These are phyloP conservation scores for Eptesicus fuscus DNA, from an alignment of 2,113 vertebrate species.

Conservation along the genomic window DNA sequence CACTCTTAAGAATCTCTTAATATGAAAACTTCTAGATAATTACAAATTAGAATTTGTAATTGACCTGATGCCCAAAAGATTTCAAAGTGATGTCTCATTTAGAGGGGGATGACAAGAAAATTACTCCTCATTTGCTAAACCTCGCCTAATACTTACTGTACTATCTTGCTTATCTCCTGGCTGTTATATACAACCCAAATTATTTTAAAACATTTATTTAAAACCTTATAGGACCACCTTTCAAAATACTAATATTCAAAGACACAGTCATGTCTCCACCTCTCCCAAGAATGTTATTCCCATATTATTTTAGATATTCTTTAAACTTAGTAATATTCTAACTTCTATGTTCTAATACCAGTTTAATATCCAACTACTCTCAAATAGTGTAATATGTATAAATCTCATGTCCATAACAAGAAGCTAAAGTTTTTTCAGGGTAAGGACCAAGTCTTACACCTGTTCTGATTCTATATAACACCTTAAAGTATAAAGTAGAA, in stretches of 20 bases:
- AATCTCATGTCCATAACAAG: neutral
- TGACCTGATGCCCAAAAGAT: too few relatives aligned
- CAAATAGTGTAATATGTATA: neutral
- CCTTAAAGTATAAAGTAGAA: neutral
- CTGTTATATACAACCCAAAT: neutral
- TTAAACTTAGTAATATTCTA: neutral
- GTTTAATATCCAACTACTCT: neutral
- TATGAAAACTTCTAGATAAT: neutral
- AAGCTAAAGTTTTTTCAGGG: neutral
- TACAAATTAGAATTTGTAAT: neutral
- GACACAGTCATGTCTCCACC: neutral
- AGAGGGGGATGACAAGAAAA: neutral
- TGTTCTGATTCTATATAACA: neutral
- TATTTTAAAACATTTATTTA: slow-evolving; percentile 36
- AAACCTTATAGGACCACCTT: neutral
- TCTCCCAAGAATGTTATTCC: neutral
- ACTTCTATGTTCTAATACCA: neutral
- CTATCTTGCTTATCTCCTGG: neutral
- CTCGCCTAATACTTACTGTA: neutral
- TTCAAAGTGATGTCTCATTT: neutral
- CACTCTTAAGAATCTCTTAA: neutral
- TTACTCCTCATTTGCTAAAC: neutral
- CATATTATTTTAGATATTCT: slow-evolving; percentile 15
- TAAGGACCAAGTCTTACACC: neutral
- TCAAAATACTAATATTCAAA: slow-evolving; percentile 36